Base-by-base conservation (phyloP, 30 jellyfish, hydroid and myxozoan genomes). In the Sanderia malayensis region DNA sequence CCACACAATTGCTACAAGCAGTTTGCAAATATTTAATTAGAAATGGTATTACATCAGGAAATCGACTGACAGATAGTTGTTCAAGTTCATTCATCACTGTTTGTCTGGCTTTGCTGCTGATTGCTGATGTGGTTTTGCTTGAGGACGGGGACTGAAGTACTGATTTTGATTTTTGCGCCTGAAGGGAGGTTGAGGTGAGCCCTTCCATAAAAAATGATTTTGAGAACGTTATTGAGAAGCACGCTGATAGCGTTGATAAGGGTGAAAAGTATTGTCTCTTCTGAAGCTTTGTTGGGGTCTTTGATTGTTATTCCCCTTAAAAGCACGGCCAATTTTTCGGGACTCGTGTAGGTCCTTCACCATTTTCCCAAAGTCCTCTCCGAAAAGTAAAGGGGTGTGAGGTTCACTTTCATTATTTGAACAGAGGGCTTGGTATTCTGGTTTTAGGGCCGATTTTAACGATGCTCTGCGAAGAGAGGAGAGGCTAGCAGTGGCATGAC, bases 261-360 rank as follows among this genome's bases (percentile, higher is more conserved):
- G 55, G 55, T 41, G 55, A 41, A 41, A 41, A 41, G 55, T 41
- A 41, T 41, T 15, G 55, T 41, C 55, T 41, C 55, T 41, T 41
- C 55, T 41, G 55, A 41, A 41, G 55, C 55, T 41, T 41, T 6
- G 55, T 41, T 41, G 55, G 55, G 55, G 55, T 41, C 55, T 41
- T 41, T 41, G 55, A 41, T 41, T 41, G 55, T 41, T 15, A 41
- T 41, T 41, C 55, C 15, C 55, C 55, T 41, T 41, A 41, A 41
- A 41, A 41, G 55, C 55, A 41, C 55, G 55, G 55, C 55, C 55
- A 41, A 41, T 41, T 41, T 41, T 41, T 41, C 55, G 55, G 55
- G 55, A 41, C 55, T 41, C 11, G 55, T 41, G 11, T 41, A 41
- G 55, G 55, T 41, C 55, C 55, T n/a, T n/a, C n/a, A n/a, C n/a